phyloP scores from a whole-genome alignment of 2,113 vertebrate genomes.

The Sinocyclocheilus maitianheensis region DNA sequence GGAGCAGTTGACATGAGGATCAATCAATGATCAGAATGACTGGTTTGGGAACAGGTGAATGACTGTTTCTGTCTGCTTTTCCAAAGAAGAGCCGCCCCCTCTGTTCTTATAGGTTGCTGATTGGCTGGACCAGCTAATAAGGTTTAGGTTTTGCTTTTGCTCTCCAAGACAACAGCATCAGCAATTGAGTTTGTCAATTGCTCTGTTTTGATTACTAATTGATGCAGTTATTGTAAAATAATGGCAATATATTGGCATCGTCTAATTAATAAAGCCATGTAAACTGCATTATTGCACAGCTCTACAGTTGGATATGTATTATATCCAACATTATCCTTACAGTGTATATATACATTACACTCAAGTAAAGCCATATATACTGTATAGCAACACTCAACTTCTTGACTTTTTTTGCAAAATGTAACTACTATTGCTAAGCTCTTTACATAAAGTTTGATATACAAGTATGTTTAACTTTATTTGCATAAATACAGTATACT shows the following conservation, averaged over 20 bases:
- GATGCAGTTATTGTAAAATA: background rate
- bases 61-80: slow-evolving; percentile 70
- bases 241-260: background rate
- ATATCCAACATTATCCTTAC: too few species aligned
- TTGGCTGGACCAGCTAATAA: slow-evolving; percentile 9
- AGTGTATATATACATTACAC: too few species aligned
- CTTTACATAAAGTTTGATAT: too few species aligned
- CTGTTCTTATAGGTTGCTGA: slow-evolving; percentile 15
- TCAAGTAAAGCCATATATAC: too few species aligned
- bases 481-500: too few species aligned
- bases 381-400: too few species aligned
- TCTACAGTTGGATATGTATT: too few species aligned
- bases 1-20: slow-evolving; percentile 63
- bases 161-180: background rate
- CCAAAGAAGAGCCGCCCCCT: background rate
- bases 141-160: background rate
- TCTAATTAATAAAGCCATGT: background rate
- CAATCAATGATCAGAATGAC: slow-evolving; percentile 62
- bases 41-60: slow-evolving; percentile 73
- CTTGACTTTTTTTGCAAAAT: too few species aligned
- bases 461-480: too few species aligned
- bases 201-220: background rate
- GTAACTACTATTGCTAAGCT: too few species aligned
- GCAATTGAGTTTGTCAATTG: background rate
- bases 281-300: too few species aligned